phyloP scores from a whole-genome alignment of 2,797 vertebrate species.

The Buceros bicornis region DNA sequence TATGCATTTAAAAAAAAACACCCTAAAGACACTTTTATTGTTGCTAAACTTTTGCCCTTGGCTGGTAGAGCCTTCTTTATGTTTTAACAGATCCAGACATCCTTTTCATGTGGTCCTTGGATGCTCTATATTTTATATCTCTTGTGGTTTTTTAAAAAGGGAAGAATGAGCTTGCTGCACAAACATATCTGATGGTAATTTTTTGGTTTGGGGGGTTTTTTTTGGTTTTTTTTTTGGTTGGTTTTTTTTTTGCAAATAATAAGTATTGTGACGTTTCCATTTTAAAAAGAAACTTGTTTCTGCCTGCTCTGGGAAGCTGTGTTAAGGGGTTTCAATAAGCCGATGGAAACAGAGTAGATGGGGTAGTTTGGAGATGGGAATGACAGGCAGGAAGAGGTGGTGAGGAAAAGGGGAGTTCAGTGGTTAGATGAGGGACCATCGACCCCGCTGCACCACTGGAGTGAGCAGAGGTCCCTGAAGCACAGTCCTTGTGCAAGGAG shows the following conservation, averaged over 20 bases:
- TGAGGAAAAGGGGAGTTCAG: background rate
- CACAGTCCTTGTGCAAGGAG: background rate
- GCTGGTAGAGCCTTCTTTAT: slow-evolving; percentile 61
- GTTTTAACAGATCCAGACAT: slow-evolving; percentile 62
- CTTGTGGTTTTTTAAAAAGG: slow-evolving; percentile 67
- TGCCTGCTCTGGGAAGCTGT: background rate
- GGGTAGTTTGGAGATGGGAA: background rate
- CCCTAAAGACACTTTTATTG: slow-evolving; percentile 71
- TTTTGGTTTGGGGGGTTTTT: background rate
- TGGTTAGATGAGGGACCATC: background rate
- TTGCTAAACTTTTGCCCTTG: slow-evolving; percentile 77
- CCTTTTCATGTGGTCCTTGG: slow-evolving; percentile 70
- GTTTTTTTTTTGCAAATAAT: slow-evolving; percentile 35
- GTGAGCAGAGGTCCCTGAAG: background rate
- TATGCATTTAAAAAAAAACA: slow-evolving; percentile 25
- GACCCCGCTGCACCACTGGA: accelerated
- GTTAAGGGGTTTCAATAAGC: background rate
- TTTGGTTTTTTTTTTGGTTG: slow-evolving; percentile 3
- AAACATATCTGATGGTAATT: slow-evolving; percentile 57
- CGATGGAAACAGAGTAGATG: background rate
- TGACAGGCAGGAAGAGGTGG: accelerated
- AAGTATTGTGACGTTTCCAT: slow-evolving; percentile 24
- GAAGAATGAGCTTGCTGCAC: slow-evolving; percentile 57
- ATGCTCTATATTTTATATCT: slow-evolving; percentile 73
- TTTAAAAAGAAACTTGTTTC: slow-evolving; percentile 28